Percentiles rank a stretch among this genome's conserved stretches.
Evolutionary conservation across 1,140 invertebrate species (phyloP).

Genomic region (Battus philenor): DNA sequence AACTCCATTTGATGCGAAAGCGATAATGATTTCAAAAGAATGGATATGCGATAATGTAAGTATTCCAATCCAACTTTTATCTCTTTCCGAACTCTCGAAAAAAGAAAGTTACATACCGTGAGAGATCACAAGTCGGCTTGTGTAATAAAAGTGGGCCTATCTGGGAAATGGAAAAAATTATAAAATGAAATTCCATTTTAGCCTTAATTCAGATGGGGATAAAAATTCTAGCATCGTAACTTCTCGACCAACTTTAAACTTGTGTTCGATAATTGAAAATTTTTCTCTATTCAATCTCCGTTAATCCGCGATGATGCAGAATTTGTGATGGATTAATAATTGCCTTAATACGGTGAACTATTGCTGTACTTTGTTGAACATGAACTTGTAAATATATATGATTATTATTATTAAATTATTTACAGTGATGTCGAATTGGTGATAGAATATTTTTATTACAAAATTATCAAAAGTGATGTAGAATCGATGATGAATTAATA

Average conservation of each 20-base stretch:
- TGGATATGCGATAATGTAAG: constrained; percentile 30
- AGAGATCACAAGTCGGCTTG: constrained; percentile 18
- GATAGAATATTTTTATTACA: too few species aligned
- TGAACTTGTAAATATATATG: too few species aligned
- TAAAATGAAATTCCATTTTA: constrained; percentile 49
- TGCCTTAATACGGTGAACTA: too few species aligned
- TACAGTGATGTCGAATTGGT: too few species aligned
- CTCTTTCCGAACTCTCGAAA: constrained; percentile 15
- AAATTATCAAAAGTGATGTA: too few species aligned
- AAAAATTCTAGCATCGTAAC: constrained; percentile 34
- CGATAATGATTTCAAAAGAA: constrained; percentile 34
- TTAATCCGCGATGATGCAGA: constrained; percentile 24
- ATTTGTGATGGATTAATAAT: too few species aligned
- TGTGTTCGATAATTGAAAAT: constrained; percentile 52
- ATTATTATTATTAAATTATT: too few species aligned
- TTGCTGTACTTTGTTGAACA: too few species aligned
- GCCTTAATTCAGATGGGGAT: constrained; percentile 49
- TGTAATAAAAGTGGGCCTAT: constrained; percentile 38
- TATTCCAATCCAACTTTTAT: constrained; percentile 7
- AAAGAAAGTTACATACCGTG: constrained; percentile 18
- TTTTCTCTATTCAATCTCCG: constrained; percentile 43
- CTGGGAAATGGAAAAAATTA: constrained; percentile 42
- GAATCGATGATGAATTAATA: too few species aligned
- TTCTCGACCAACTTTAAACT: constrained; percentile 24
- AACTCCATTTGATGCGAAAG: constrained; percentile 40